Percentiles rank a stretch among this genome's conserved stretches.
Conservation (phyloP, 2,797 vertebrate genomes). For the Karalla daura region DNA sequence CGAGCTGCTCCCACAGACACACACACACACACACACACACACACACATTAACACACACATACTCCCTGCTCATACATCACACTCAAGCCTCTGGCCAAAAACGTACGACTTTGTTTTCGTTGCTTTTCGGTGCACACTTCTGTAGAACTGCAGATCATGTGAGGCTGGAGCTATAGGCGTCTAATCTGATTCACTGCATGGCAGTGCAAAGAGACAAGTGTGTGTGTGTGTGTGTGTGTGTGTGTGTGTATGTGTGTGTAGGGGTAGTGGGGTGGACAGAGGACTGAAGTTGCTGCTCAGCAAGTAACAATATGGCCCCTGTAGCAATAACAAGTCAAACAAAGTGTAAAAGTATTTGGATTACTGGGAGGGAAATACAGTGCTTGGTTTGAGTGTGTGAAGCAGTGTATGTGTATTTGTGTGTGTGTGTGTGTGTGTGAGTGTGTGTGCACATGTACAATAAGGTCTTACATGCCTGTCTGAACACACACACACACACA, state of each 20-base stretch:
- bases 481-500: not conserved
- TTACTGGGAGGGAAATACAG: slow-evolving; percentile 6
- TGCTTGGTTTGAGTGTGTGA: slow-evolving; percentile 1
- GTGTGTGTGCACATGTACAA: not conserved
- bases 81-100: slow-evolving; percentile 31
- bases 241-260: not conserved
- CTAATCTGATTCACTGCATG: slow-evolving; percentile 30
- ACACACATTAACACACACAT: slow-evolving; percentile 13
- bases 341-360: slow-evolving; percentile 33
- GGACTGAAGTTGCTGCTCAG: slow-evolving; percentile 22
- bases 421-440: too few relatives aligned
- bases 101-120: slow-evolving; percentile 58
- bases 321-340: slow-evolving; percentile 32
- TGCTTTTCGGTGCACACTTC: slow-evolving; percentile 45
- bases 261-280: not conserved
- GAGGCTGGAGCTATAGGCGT: slow-evolving; percentile 13
- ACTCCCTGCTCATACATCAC: slow-evolving; percentile 38
- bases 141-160: slow-evolving; percentile 25
- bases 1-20: slow-evolving; percentile 43
- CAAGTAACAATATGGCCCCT: slow-evolving; percentile 27
- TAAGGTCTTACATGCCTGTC: not conserved
- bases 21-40: slow-evolving; percentile 11
- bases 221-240: slow-evolving; percentile 7
- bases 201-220: not conserved
- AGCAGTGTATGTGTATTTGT: too few relatives aligned